phyloP scores from a whole-genome alignment of 53 echinoderm and acorn worm species.

The Patiria pectinifera region DNA sequence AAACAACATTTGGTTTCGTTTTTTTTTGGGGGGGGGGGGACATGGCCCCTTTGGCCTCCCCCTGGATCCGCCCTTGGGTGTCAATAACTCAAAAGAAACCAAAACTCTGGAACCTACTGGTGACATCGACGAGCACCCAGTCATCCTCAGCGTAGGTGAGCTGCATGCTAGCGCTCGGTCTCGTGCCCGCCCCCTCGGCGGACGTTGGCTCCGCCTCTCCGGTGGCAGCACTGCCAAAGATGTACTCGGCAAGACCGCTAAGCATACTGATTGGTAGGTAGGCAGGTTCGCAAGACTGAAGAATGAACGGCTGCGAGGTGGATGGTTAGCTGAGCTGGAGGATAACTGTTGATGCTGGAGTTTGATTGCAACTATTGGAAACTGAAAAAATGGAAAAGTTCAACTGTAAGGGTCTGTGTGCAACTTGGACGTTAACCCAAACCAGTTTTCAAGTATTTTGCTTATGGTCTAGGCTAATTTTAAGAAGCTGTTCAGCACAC shows the following conservation, averaged over 20 bases:
- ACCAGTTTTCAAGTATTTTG: too few relatives aligned
- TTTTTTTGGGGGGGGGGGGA: too few relatives aligned
- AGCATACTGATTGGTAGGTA: conserved; percentile 79
- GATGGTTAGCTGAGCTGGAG: neutral
- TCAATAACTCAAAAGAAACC: neutral
- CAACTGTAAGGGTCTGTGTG: neutral
- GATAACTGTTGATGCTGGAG: neutral
- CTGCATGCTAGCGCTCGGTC: conserved; percentile 61
- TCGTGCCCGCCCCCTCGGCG: conserved; percentile 31
- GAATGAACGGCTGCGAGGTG: neutral
- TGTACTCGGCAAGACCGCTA: conserved; percentile 87
- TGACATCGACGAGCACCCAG: conserved; percentile 99
- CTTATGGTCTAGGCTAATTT: too few relatives aligned
- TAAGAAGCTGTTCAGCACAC: too few relatives aligned
- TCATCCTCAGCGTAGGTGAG: conserved; percentile 86
- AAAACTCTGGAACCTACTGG: conserved; percentile 72
- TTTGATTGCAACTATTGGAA: neutral
- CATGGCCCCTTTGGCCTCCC: too few relatives aligned
- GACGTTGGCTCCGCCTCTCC: conserved; percentile 24
- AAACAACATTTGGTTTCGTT: too few relatives aligned
- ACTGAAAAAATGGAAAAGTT: neutral
- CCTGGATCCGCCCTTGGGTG: too few relatives aligned
- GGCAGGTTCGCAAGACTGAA: neutral
- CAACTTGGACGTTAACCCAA: neutral
- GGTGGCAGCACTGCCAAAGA: conserved; percentile 75